These are phyloP conservation scores for Anarrhichthys ocellatus DNA, from an alignment of 2,113 vertebrate species.

Conservation along the genomic window DNA sequence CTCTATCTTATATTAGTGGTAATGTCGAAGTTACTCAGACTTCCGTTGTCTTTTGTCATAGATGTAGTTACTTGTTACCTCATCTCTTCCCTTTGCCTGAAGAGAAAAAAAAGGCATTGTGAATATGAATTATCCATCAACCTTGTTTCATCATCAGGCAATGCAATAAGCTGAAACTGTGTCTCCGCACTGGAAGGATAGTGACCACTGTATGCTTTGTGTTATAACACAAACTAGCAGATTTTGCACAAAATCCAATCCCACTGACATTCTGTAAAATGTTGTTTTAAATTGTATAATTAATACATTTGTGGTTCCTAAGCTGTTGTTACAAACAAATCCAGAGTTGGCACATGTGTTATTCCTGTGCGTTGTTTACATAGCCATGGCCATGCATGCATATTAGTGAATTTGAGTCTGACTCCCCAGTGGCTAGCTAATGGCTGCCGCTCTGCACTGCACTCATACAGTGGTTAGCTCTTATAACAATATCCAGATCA, in stretches of 20 bases:
- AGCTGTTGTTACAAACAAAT: not conserved
- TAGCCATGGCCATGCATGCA: not conserved
- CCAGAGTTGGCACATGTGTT: no score
- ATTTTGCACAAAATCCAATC: constrained; percentile 4
- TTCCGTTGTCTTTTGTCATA: not conserved
- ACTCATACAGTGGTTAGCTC: not conserved
- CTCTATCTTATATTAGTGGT: not conserved
- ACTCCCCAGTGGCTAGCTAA: not conserved
- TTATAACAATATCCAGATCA: not conserved
- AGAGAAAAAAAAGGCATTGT: not conserved
- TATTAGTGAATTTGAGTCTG: not conserved
- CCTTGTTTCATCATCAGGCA: constrained; percentile 8
- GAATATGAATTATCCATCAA: not conserved
- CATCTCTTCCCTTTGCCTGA: constrained; percentile 1
- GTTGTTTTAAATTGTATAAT: not conserved
- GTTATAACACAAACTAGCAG: not conserved
- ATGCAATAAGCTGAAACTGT: not conserved
- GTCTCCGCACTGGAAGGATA: not conserved
- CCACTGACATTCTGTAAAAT: not conserved
- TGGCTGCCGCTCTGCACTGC: not conserved
- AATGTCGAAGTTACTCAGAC: not conserved
- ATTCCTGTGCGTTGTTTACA: not conserved
- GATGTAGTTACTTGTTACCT: not conserved
- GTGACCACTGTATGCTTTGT: not conserved
- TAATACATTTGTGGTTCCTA: not conserved